These are phyloP conservation scores for Oopsacas minuta DNA, from an alignment of 37 sponge, comb jelly and placozoan species.

Conservation along the genomic window DNA sequence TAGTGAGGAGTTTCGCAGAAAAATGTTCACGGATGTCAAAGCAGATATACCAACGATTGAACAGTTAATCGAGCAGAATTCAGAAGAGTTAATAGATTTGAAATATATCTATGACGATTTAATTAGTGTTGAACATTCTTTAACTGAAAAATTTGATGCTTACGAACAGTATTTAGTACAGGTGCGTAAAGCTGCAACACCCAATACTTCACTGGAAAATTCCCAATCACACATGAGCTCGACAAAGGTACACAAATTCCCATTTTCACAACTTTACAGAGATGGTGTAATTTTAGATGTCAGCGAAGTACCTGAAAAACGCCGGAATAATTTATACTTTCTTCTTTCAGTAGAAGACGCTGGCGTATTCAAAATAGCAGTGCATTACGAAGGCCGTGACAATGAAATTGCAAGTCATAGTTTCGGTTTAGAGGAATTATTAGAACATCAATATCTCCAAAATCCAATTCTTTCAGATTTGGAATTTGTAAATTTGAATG, in stretches of 20 bases:
- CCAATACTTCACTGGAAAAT: background rate
- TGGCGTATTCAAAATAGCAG: background rate
- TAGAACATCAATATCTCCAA: conserved; percentile 55
- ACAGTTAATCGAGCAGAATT: background rate
- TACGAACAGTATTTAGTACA: conserved; percentile 12
- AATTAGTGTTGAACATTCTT: background rate
- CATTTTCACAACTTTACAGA: background rate
- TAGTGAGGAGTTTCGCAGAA: background rate
- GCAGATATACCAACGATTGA: background rate
- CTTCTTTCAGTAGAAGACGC: background rate
- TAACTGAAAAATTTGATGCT: background rate
- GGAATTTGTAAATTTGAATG: background rate
- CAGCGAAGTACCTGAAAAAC: background rate
- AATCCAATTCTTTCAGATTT: conserved; percentile 41
- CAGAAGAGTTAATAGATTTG: background rate
- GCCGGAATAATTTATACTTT: conserved; percentile 1
- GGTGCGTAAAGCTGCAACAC: conserved; percentile 1
- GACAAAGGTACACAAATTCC: background rate
- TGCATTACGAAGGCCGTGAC: conserved; percentile 3
- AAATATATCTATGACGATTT: conserved; percentile 2
- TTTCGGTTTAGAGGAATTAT: conserved; percentile 53
- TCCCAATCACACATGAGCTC: background rate
- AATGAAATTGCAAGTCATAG: background rate
- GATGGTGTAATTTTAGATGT: background rate
- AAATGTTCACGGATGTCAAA: background rate